Conservation (phyloP, 2,797 vertebrate species). For the Coreius guichenoti region DNA sequence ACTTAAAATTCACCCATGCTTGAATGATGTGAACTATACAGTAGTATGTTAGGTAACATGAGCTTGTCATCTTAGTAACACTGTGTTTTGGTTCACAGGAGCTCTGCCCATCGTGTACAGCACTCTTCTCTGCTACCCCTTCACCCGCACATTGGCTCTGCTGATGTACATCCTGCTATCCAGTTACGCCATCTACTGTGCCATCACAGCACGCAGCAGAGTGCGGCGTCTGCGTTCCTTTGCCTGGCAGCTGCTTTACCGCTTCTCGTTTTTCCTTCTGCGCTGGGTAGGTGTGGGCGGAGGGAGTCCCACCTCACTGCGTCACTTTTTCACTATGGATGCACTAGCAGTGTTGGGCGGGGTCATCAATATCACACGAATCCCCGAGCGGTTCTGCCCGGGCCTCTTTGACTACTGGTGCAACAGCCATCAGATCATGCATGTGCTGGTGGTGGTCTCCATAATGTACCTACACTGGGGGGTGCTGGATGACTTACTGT, state of each 20-base stretch:
- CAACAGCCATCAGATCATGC: slow-evolving; percentile 97
- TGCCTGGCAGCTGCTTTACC: slow-evolving; percentile 89
- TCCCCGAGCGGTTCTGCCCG: slow-evolving; percentile 90
- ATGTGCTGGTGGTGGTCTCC: slow-evolving; percentile 90
- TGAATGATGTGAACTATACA: background rate
- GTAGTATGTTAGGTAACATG: background rate
- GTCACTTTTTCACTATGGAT: slow-evolving; percentile 91
- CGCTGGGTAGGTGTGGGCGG: slow-evolving; percentile 86
- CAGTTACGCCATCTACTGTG: slow-evolving; percentile 87
- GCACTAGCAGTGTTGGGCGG: slow-evolving; percentile 89
- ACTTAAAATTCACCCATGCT: background rate
- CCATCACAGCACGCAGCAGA: slow-evolving; percentile 87
- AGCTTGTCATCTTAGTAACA: slow-evolving; percentile 14
- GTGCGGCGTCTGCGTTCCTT: slow-evolving; percentile 84
- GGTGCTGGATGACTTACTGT: slow-evolving; percentile 90
- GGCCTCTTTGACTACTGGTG: slow-evolving; percentile 95
- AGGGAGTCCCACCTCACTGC: slow-evolving; percentile 87
- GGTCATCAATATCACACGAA: slow-evolving; percentile 88
- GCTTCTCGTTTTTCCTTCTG: slow-evolving; percentile 89
- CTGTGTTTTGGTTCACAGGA: slow-evolving; percentile 72
- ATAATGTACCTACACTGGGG: slow-evolving; percentile 92
- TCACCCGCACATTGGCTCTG: slow-evolving; percentile 84
- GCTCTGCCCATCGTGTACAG: slow-evolving; percentile 93
- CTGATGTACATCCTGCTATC: slow-evolving; percentile 86
- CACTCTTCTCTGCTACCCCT: slow-evolving; percentile 88